Conservation (phyloP, 2,888 invertebrate genomes). For the Calliopum simillimum region DNA sequence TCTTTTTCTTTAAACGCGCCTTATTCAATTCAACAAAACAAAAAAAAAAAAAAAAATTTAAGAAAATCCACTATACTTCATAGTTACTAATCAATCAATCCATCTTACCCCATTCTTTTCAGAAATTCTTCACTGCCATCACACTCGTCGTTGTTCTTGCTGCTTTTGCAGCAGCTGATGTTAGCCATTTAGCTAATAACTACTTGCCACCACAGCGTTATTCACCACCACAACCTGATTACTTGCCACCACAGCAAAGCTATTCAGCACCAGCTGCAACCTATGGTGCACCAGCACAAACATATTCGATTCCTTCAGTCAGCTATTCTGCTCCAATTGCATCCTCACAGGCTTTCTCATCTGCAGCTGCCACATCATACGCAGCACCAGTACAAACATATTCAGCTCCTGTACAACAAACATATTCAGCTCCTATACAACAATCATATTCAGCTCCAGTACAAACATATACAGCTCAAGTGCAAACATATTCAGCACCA, state of each 20-base stretch:
- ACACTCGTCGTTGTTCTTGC: conserved; percentile 56
- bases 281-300: neutral
- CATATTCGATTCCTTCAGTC: conserved; percentile 22
- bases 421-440: conserved; percentile 13
- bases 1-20: neutral
- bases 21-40: neutral
- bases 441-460: conserved; percentile 42
- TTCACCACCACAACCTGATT: conserved; percentile 47
- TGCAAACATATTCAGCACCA: conserved; percentile 47
- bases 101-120: conserved; percentile 43
- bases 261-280: conserved; percentile 40
- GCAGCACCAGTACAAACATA: neutral
- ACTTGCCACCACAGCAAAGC: conserved; percentile 46
- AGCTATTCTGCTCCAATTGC: conserved; percentile 25
- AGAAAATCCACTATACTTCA: neutral
- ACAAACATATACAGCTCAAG: conserved; percentile 45
- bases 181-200: conserved; percentile 59
- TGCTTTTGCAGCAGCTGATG: conserved; percentile 62
- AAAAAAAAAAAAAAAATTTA: neutral
- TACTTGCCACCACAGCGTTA: conserved; percentile 57
- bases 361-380: neutral
- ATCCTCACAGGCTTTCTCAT: neutral
- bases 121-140: conserved; percentile 61
- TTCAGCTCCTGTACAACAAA: conserved; percentile 29
- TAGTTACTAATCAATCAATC: neutral